Conservation (phyloP, 2,113 vertebrate genomes). For the Atherinomorus stipes region DNA sequence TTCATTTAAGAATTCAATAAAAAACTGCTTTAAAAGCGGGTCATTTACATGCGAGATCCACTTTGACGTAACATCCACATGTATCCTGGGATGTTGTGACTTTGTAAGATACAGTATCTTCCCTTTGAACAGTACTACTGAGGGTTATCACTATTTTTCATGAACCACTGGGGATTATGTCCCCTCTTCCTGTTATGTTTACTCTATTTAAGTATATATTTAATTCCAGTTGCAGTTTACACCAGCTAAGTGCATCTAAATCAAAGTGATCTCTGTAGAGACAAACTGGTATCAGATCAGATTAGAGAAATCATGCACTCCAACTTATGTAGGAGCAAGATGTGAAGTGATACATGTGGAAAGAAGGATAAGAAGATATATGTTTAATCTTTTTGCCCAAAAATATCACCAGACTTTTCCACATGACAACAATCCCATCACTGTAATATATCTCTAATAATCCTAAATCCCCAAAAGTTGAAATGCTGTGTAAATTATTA, state of each 20-base stretch:
- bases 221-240: constrained; percentile 3
- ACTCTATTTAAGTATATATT: constrained; percentile 11
- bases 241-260: constrained; percentile 22
- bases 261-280: no score
- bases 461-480: no score
- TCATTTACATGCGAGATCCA: constrained; percentile 53
- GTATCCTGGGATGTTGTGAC: constrained; percentile 31
- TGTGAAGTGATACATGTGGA: not conserved
- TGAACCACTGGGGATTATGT: constrained; percentile 5
- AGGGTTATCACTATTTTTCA: constrained; percentile 30
- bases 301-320: constrained; percentile 27
- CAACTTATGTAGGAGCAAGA: not conserved
- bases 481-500: no score
- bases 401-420: not conserved
- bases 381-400: not conserved
- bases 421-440: not conserved
- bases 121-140: constrained; percentile 13
- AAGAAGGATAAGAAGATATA: not conserved
- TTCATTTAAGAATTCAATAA: constrained; percentile 67
- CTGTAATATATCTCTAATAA: not conserved
- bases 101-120: constrained; percentile 28
- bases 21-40: constrained; percentile 47
- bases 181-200: constrained; percentile 25
- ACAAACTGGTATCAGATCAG: constrained; percentile 6
- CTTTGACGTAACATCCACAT: constrained; percentile 50